Base-by-base conservation (phyloP, 1,140 invertebrate genomes). In the Diabrotica undecimpunctata region DNA sequence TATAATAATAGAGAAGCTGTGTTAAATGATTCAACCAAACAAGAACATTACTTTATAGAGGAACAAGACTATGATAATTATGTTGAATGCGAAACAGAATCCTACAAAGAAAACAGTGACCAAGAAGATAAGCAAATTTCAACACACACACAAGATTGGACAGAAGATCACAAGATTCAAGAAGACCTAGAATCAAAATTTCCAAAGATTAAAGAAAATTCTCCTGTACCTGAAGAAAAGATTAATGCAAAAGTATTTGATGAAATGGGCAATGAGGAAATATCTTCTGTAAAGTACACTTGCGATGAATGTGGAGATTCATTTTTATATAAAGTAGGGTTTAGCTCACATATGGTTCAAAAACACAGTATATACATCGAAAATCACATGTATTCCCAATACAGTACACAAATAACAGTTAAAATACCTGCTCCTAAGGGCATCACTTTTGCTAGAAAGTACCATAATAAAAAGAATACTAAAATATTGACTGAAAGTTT, bases 251-350 rank as follows among this genome's bases (percentile, higher is more conserved):
- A 11, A 35, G 12, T 13, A 37, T 12, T 39, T 37, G 61, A 62
- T 54, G 53, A 62, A 62, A n/a, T 10, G n/a, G 51, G 53, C 11
- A 62, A 62, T 62, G 10, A 25, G 14, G 52, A 36, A 11, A 62
- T 62, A 10, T 41, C 14, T 36, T 14, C 51, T 12, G 37, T 62
- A 39, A 62, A 54, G 54, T 62, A 62, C 36, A 54, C 10, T 13
- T 62, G 61, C 12, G n/a, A 62, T 14, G 12, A 39, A 7, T 62
- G 61, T 62, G 61, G 61, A 9, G 61, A 62, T 38, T 41, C 35
- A 7, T 62, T 62, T 54, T 39, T 62, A 38, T 62, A 54, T 35
- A 62, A 54, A 54, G 51, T 50, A 7, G 51, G 61, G 12, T 62
- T 62, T 11, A 13, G 53, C 13, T 14, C 51, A 54, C 61, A 62